A percentile compares a stretch with the other conserved stretches of the same genome.
These are phyloP conservation scores for Cephus sareptanus DNA, from an alignment of 2,888 invertebrate species.

Conservation along the genomic window DNA sequence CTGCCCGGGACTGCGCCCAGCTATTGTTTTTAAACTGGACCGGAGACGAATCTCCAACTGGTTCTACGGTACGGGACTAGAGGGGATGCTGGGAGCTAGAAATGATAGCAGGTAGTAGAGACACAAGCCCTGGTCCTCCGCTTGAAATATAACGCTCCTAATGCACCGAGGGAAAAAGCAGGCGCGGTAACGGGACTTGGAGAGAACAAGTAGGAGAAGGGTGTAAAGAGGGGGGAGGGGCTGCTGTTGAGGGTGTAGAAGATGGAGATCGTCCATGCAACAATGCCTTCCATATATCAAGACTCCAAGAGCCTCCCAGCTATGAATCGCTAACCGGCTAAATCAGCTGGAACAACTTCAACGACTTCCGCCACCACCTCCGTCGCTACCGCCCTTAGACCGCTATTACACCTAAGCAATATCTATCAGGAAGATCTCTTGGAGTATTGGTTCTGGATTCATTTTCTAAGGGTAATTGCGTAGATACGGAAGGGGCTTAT, in stretches of 20 bases:
- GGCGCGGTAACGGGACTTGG: constrained; percentile 9
- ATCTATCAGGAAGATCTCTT: too few species aligned
- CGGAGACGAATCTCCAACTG: constrained; percentile 10
- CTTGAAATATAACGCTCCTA: constrained; percentile 50
- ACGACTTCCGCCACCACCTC: not conserved
- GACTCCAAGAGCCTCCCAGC: constrained; percentile 17
- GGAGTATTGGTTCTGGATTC: too few species aligned
- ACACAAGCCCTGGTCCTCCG: constrained; percentile 28
- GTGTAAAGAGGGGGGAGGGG: not conserved
- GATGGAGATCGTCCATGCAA: constrained; percentile 33
- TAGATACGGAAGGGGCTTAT: too few species aligned
- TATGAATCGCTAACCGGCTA: constrained; percentile 35
- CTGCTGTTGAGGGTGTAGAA: constrained; percentile 8
- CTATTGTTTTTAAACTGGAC: constrained; percentile 43
- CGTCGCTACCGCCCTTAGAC: not conserved
- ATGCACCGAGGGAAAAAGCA: constrained; percentile 43
- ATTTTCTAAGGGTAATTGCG: too few species aligned
- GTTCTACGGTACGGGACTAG: constrained; percentile 24
- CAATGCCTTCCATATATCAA: constrained; percentile 42
- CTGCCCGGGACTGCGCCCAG: constrained; percentile 8
- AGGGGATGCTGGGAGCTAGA: not conserved
- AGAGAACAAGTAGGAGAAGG: constrained; percentile 12
- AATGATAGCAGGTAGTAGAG: constrained; percentile 8
- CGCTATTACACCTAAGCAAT: too few species aligned
- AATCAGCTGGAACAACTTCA: constrained; percentile 25